Percentiles rank a stretch among this genome's conserved stretches.
These are phyloP conservation scores for Drosophila imparisetae DNA, from an alignment of 2,888 invertebrate genomes.

Conservation along the genomic window DNA sequence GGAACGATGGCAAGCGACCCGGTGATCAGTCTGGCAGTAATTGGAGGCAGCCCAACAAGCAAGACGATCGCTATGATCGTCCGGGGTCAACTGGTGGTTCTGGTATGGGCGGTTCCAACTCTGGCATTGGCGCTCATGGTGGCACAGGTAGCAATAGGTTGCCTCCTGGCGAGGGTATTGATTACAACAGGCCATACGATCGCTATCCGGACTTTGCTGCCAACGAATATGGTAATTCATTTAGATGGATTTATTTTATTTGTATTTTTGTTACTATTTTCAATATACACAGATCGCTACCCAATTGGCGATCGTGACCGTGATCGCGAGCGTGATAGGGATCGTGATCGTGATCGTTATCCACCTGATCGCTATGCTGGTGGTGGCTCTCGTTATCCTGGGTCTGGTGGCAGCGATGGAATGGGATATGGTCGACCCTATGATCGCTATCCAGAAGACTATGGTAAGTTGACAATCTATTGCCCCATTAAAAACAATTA, in stretches of 20 bases:
- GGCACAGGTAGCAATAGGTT: constrained; percentile 72
- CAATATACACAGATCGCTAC: constrained; percentile 39
- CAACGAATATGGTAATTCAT: constrained; percentile 79
- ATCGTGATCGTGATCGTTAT: constrained; percentile 44
- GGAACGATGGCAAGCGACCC: constrained; percentile 78
- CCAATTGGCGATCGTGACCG: constrained; percentile 33
- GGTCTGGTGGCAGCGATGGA: constrained; percentile 62
- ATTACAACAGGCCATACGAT: constrained; percentile 82
- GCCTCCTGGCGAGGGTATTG: constrained; percentile 74
- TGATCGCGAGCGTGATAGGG: constrained; percentile 33
- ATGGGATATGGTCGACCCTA: constrained; percentile 80
- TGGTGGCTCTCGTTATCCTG: constrained; percentile 84
- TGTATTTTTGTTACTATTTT: neutral
- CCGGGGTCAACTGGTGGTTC: constrained; percentile 75
- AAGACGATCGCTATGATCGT: constrained; percentile 85
- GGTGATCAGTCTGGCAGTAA: constrained; percentile 80
- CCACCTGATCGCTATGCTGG: constrained; percentile 66
- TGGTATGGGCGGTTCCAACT: constrained; percentile 81
- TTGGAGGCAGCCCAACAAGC: constrained; percentile 85
- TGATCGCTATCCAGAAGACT: constrained; percentile 82
- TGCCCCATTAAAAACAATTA: constrained; percentile 30
- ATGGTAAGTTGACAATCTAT: constrained; percentile 55
- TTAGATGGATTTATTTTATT: neutral
- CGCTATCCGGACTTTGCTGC: constrained; percentile 78
- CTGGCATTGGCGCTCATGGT: constrained; percentile 77